Evolutionary conservation across 1,140 invertebrate species (phyloP), one percentile per base, ranked within the genome.

Genomic region (Geopemphigus sp.): DNA sequence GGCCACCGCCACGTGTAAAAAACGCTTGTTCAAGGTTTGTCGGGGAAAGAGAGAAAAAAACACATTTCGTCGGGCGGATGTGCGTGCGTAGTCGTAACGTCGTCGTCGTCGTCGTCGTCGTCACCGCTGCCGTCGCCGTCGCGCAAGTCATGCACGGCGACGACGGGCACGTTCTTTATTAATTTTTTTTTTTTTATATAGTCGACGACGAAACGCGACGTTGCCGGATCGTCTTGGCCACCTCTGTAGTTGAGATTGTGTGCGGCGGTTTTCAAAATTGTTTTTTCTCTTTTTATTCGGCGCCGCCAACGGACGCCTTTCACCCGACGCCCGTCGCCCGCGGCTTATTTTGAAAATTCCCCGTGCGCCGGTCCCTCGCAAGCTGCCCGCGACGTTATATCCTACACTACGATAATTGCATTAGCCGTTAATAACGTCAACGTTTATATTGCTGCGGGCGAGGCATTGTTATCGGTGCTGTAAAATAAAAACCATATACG

Each of bases 91-190:
- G n/a, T 57, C 32, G 32, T 39, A 24, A 57, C 32, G 32, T 39
- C 32, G 32, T 39, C 32, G 32, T 39, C 32, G 32, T 63, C 26
- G n/a, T n/a, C 32, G 32, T 39, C 32, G 32, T 39, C 32, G 32
- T 39, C 32, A 8, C 8, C 32, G 32, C 32, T 8, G 32, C 8
- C 32, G 19, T 14, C 64, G 64, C 11, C 39, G 64, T 68, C 64
- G 64, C 39, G 64, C 64, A 68, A 68, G 64, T 68, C 64, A 68
- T 47, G 64, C 64, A 68, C 64, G 64, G 39, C 61, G 61, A 29
- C 61, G 64, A 39, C 64, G 39, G 1, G 64, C 64, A 68, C 64
- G 64, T 45, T 68, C 47, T 24, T 68, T 66, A 63, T 39, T 39
- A 39, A 32, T 64, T 64, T 26, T 61, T 61, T 26, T 61, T 66